Evolutionary conservation across 2,113 vertebrate genomes (phyloP), one percentile per base, ranked within the genome.

Genomic region (Cheilinus undulatus): DNA sequence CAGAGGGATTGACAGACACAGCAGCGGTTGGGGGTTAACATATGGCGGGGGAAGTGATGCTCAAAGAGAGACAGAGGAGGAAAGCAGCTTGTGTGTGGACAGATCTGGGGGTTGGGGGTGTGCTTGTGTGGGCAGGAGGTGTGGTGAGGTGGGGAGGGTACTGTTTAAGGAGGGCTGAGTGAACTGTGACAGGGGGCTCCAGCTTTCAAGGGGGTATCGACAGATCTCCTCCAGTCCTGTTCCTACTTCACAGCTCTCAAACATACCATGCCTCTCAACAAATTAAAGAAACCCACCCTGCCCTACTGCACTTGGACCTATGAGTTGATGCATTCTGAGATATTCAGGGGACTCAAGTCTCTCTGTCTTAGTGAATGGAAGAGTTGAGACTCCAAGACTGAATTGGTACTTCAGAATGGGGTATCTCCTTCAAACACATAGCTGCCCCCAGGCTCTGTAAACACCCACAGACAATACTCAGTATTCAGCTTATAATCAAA

Each of bases 241-340:
- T 59, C 57, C 66, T 49, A 63, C 74, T 84, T 52, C 51, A 76
- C 50, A 65, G 24, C 19, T 50, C 80, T 77, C 40, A 82, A 69
- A 83, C 81, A 88, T 86, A 80, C 80, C 77, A 51, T 62, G 19
- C 51, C 64, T 54, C 90, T 83, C 68, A 32, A 69, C 26, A n/a
- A 40, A 19, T 58, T 80, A 71, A 80, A 78, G 68, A 57, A 69
- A 15, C 12, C 59, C 49, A 45, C 43, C 57, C 61, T 28, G 46
- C 23, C 17, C 71, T 8, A 23, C 36, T 53, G 48, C 64, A 69
- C 58, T 83, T 72, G 65, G 53, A 80, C 40, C 68, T 60, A 70
- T 74, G 70, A 71, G 69, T 43, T 80, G 75, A 81, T 80, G 78
- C 67, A 80, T 69, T 71, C 52, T 60, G 72, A 81, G 69, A 78